Evolutionary conservation across 92 coral and sea anemone genomes (phyloP).

Genomic region (Epizoanthus stellaris): DNA sequence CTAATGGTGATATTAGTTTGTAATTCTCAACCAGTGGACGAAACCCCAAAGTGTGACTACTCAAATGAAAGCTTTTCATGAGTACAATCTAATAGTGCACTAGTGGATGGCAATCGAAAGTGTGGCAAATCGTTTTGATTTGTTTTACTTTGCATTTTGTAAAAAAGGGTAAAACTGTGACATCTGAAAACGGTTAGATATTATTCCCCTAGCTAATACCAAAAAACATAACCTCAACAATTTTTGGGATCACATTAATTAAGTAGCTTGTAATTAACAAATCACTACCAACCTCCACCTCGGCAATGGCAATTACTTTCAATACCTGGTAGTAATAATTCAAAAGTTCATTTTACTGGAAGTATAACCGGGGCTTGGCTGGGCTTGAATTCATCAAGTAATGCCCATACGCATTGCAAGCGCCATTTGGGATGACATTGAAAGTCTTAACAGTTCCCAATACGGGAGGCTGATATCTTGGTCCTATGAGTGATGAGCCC

Average conservation of each 20-base stretch:
- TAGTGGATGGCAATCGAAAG: too few relatives aligned
- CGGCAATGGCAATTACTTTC: background rate
- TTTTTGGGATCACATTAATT: background rate
- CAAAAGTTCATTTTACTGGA: constrained; percentile 55
- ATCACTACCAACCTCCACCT: background rate
- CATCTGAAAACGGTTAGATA: too few relatives aligned
- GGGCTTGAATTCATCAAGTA: constrained; percentile 77
- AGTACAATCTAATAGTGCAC: too few relatives aligned
- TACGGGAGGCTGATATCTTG: constrained; percentile 66
- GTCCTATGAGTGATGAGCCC: constrained; percentile 60
- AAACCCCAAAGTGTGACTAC: too few relatives aligned
- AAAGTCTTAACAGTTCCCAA: constrained; percentile 76
- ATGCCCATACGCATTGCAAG: constrained; percentile 77
- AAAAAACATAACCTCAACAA: too few relatives aligned
- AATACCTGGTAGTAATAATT: background rate
- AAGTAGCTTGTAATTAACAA: background rate
- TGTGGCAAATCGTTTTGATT: too few relatives aligned
- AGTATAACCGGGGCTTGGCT: constrained; percentile 68
- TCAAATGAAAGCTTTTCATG: too few relatives aligned
- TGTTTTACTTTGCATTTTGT: too few relatives aligned
- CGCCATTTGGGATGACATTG: constrained; percentile 72
- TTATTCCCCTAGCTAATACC: too few relatives aligned
- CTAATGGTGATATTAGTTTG: too few relatives aligned
- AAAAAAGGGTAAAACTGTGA: too few relatives aligned
- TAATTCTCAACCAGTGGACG: too few relatives aligned